Evolutionary conservation across 2,888 invertebrate genomes (phyloP), one percentile per base, ranked within the genome.

Genomic region (Pammene fasciana): DNA sequence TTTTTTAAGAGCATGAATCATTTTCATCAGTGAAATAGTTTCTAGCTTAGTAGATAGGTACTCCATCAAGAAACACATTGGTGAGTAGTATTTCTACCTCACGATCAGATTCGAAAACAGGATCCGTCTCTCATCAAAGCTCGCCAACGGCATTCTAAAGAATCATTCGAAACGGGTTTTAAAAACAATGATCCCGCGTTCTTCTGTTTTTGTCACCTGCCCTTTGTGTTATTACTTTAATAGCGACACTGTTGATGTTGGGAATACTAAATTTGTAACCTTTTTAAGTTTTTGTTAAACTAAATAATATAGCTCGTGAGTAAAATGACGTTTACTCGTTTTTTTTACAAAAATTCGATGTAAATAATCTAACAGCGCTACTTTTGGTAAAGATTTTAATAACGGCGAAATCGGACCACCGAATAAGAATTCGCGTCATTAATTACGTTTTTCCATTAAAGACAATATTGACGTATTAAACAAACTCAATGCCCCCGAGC

Each of bases 61-160:
- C 26, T 10, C 13, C 14, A 14, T 36, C 34, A 41, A n/a, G 52
- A 57, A 43, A 41, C 7, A 65, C 50, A 38, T 52, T 45, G 14
- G 14, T 26, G 43, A 41, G 54, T 46, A 61, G 45, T 56, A 62
- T 68, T 65, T 65, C 57, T 56, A 50, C 62, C 59, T 65, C 36
- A 54, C 43, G 59, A 68, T 59, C 57, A 52, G 57, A 68, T 52
- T 56, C 68, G 34, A 68, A 64, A 68, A 68, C 64, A 64, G 56
- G 68, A 64, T 52, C 52, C 50, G 26, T 65, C 68, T 59, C 68
- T 68, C 68, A 68, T 68, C 68, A 68, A 64, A 65, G 64, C 68
- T 68, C 52, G 57, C 68, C 68, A 68, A 55, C 70, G 65, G 70
- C 70, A 70, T 70, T 70, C 70, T 70, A 60, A 70, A 65, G 65